Percentiles rank a stretch among this genome's conserved stretches.
phyloP scores from a whole-genome alignment of 2,888 invertebrate genomes.

The Amphiduros pacificus region DNA sequence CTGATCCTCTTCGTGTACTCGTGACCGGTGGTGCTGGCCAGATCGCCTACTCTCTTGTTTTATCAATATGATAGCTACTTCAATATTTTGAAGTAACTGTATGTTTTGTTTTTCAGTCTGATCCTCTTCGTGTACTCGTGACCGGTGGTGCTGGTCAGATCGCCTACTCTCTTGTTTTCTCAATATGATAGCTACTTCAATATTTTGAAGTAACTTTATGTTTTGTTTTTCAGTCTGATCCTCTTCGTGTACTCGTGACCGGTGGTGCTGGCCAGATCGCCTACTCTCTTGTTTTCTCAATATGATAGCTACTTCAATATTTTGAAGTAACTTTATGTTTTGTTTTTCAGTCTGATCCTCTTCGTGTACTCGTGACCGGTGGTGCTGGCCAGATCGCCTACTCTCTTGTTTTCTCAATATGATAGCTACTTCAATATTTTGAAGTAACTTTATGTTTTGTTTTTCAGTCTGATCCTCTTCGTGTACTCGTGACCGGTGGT shows the following conservation, averaged over 20 bases:
- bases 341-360: slow-evolving; percentile 65
- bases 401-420: slow-evolving; percentile 90
- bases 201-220: too few species aligned
- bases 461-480: slow-evolving; percentile 68
- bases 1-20: slow-evolving; percentile 80
- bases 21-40: slow-evolving; percentile 99
- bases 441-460: too few species aligned
- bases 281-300: slow-evolving; percentile 90
- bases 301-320: too few species aligned
- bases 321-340: too few species aligned
- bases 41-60: slow-evolving; percentile 94
- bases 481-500: slow-evolving; percentile 95
- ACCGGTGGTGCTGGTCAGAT: slow-evolving; percentile 99
- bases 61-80: too few species aligned
- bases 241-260: slow-evolving; percentile 91
- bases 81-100: too few species aligned
- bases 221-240: slow-evolving; percentile 55
- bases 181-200: too few species aligned
- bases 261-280: slow-evolving; percentile 99
- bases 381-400: slow-evolving; percentile 99
- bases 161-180: slow-evolving; percentile 92
- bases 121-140: slow-evolving; percentile 87
- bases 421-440: too few species aligned
- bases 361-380: slow-evolving; percentile 93
- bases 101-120: slow-evolving; percentile 9